Percentiles rank a stretch among this genome's conserved stretches.
These are phyloP conservation scores for Xiphorhynchus elegans DNA, from an alignment of 2,113 vertebrate genomes.

Conservation along the genomic window DNA sequence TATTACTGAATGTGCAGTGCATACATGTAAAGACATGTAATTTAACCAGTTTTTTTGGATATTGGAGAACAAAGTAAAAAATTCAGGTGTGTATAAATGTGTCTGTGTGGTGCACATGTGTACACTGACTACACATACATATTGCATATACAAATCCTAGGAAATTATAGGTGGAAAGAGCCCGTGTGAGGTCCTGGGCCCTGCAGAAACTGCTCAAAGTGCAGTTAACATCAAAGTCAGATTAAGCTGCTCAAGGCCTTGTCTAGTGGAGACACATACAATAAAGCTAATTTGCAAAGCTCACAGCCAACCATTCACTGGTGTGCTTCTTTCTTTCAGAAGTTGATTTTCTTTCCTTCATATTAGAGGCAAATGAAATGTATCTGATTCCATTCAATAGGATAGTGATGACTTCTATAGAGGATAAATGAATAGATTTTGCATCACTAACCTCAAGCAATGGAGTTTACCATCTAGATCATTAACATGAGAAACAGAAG, in stretches of 20 bases:
- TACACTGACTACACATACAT: background rate
- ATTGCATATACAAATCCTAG: background rate
- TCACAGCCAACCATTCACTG: background rate
- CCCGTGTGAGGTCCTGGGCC: background rate
- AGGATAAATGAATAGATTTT: background rate
- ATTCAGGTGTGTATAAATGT: background rate
- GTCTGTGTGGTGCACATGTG: fast-evolving
- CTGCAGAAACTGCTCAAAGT: background rate
- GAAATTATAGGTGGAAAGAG: background rate
- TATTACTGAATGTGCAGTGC: fast-evolving
- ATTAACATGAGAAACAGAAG: constrained; percentile 7
- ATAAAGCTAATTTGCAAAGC: background rate
- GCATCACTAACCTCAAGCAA: background rate
- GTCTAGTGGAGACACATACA: background rate
- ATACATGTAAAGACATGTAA: fast-evolving
- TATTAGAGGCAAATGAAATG: background rate
- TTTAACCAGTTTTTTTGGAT: background rate
- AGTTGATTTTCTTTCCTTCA: background rate
- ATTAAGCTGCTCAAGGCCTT: background rate
- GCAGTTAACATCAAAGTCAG: background rate
- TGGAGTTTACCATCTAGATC: background rate
- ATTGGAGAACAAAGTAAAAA: background rate
- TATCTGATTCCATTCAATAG: background rate
- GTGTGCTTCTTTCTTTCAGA: background rate
- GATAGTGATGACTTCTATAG: background rate